phyloP scores from a whole-genome alignment of 2,113 vertebrate species.

The Silurus meridionalis region DNA sequence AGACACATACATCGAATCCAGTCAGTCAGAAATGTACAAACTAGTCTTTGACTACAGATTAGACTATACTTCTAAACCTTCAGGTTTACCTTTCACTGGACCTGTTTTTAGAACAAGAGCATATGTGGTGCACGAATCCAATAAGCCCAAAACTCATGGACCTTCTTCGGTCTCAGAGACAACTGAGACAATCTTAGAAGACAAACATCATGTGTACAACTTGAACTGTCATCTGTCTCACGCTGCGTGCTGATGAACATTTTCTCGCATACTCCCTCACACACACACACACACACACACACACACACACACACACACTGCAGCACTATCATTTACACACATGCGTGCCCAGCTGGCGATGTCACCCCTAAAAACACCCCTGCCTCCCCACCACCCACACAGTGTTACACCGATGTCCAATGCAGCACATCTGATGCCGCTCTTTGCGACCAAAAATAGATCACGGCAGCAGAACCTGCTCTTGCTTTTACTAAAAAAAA shows the following conservation, averaged over 20 bases:
- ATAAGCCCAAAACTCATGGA: not conserved
- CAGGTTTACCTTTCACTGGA: not conserved
- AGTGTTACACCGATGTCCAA: slow-evolving; percentile 28
- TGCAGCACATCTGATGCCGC: slow-evolving; percentile 15
- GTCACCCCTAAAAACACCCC: not conserved
- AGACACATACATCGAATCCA: too few species aligned
- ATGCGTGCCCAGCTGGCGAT: not conserved
- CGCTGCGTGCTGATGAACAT: not conserved
- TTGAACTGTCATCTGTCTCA: not conserved
- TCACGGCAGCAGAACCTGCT: slow-evolving; percentile 11
- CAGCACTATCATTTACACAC: not conserved
- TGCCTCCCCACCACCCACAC: not conserved
- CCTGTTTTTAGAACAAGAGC: not conserved
- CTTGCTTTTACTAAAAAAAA: slow-evolving; percentile 13
- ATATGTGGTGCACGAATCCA: not conserved
- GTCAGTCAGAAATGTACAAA: not conserved
- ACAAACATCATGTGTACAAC: not conserved
- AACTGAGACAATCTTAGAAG: not conserved
- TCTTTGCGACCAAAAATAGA: slow-evolving; percentile 14
- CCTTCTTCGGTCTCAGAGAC: not conserved
- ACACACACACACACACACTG: not conserved
- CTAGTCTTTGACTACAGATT: not conserved
- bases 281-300: not conserved
- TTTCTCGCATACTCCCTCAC: not conserved
- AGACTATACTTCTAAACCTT: not conserved